Percentiles rank a stretch among this genome's conserved stretches.
Evolutionary conservation across 2,888 invertebrate species (phyloP).

Genomic region (Dicycla oo): DNA sequence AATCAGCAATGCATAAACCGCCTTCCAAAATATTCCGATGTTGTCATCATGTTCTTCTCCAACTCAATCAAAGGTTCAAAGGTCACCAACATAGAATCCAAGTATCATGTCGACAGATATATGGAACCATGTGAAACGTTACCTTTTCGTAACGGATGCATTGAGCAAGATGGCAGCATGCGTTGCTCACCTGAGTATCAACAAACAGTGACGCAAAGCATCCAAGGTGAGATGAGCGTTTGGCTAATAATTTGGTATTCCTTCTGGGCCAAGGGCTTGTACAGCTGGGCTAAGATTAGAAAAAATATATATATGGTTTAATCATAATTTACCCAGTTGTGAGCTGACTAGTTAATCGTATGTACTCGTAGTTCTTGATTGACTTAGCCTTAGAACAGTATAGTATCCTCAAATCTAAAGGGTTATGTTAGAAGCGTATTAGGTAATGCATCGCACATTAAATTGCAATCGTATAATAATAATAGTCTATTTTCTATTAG

Average conservation of each 20-base stretch:
- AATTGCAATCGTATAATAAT: not conserved
- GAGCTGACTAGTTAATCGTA: not conserved
- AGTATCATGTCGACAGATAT: constrained; percentile 40
- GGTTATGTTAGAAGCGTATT: too few species aligned
- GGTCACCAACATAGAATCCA: constrained; percentile 5
- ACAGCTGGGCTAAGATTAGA: not conserved
- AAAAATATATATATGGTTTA: not conserved
- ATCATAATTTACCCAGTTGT: not conserved
- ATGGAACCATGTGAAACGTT: constrained; percentile 47
- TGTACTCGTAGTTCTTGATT: too few species aligned
- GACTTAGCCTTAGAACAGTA: too few species aligned
- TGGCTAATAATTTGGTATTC: constrained; percentile 21
- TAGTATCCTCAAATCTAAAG: too few species aligned
- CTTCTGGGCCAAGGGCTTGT: constrained; percentile 41
- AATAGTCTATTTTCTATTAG: not conserved
- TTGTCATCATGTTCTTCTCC: not conserved
- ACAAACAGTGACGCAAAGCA: constrained; percentile 68
- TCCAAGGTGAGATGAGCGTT: constrained; percentile 60
- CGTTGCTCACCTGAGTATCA: constrained; percentile 62
- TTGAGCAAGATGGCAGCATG: constrained; percentile 59
- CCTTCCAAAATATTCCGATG: constrained; percentile 10
- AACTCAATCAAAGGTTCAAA: constrained; percentile 4
- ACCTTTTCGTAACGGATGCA: constrained; percentile 58
- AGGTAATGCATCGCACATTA: not conserved
- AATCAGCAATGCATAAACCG: not conserved